phyloP scores from a whole-genome alignment of 64 coral and sea anemone species.

The Dendronephthya gigantea region DNA sequence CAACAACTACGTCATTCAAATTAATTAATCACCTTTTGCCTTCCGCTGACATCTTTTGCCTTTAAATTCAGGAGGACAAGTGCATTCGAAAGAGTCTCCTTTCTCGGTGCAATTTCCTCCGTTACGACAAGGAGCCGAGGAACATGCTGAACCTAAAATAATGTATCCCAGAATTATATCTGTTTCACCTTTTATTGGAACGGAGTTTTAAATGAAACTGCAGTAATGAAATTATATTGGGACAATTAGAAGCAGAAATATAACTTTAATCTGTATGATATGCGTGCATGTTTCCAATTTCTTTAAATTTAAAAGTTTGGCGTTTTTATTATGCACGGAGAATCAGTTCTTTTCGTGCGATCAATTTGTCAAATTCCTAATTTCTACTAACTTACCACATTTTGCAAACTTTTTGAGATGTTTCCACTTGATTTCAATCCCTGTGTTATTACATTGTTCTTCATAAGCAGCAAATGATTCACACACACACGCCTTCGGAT shows the following conservation, averaged over 20 bases:
- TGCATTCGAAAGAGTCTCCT: not conserved
- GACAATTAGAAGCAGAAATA: too few species aligned
- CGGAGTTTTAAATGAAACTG: too few species aligned
- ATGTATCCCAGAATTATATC: not conserved
- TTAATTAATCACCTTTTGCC: not conserved
- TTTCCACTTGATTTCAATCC: not conserved
- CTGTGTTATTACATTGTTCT: not conserved
- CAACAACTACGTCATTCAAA: too few species aligned
- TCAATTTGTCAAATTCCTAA: too few species aligned
- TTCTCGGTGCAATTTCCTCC: not conserved
- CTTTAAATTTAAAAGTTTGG: too few species aligned
- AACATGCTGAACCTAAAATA: not conserved
- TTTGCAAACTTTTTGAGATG: not conserved
- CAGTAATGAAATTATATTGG: too few species aligned
- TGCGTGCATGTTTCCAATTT: too few species aligned
- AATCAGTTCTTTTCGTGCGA: too few species aligned
- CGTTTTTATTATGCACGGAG: too few species aligned
- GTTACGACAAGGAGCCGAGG: not conserved
- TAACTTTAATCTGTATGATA: too few species aligned
- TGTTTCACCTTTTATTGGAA: not conserved
- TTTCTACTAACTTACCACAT: not conserved
- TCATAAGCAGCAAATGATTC: not conserved
- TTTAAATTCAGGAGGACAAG: not conserved
- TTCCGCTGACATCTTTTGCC: not conserved
- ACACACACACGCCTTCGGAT: not conserved